Base-by-base conservation (phyloP, 2,888 invertebrate genomes). In the Temnothorax unifasciatus region DNA sequence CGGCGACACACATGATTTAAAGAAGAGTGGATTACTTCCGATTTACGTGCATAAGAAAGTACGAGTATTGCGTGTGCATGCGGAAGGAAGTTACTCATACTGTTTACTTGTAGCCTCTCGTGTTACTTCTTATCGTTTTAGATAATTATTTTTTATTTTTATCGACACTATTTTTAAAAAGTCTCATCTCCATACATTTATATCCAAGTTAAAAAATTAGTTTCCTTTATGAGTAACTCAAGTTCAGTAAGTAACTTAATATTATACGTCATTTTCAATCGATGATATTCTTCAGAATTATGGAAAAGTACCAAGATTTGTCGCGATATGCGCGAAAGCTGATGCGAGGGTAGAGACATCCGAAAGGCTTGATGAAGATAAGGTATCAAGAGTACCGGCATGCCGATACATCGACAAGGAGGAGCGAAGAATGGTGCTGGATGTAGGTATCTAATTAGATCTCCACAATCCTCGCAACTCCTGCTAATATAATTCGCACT, bases 21-120 rank as follows among this genome's bases (percentile, higher is more conserved):
- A 96, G 84, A 95, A 96, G 29, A 96, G 97, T 0, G 97, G 97
- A 0, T 95, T 97, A 88, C 96, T 97, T 86, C 97, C 97, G 0
- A 95, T 96, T 88, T 97, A 96, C 90, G 96, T 97, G 44, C 95
- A 96, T 71, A 95, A 96, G 54, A 96, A 96, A 85, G 96, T 96
- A 88, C 71, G 82, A 84, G 5, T 38, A 61, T 34, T 34, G 9
- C 38, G 3, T 11, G 11, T 73, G 13, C 8, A 6, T 73, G 13
- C 4, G 3, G 5, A 50, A 21, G 5, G 6, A 41, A 25, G 11
- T 34, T 18, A 2, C 6, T 25, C 0, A 34, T 34, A 4, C 6
- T 34, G 6, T 25, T 25, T 15, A n/a, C 15, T 21, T 64, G 21
- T 34, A 63, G 13, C 0, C 4, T 59, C 50, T 57, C 11, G 18